Base-by-base conservation (phyloP, 2,113 vertebrate species). In the Chascanopsetta lugubris region DNA sequence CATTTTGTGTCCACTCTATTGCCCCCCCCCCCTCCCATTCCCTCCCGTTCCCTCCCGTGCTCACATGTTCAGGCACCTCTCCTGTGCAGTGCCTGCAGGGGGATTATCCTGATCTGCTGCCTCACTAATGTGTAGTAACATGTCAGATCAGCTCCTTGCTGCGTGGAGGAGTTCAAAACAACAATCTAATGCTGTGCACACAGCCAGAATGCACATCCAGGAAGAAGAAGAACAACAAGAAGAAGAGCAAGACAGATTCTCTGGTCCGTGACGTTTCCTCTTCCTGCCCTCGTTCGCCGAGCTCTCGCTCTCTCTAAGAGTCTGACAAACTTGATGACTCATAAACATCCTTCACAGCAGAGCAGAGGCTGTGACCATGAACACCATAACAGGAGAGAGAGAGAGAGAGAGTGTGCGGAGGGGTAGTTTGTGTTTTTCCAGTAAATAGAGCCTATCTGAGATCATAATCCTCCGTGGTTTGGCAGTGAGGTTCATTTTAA, bases 61-160 rank as follows among this genome's bases (percentile, higher is more conserved):
- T 15, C 56, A 80, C 81, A 82, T 83, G 86, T 88, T 88, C 82
- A 84, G 83, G 73, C 85, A 86, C 84, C 76, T 18, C 40, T 57
- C 29, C 8, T 66, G 40, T 77, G 63, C 62, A 81, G 20, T 64
- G 51, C 34, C 40, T 25, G 34, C 34, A 38, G 25, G 15, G 22
- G 58, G 57, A 69, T 61, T 46, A 47, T 2, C 67, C 4, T 45
- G 21, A 69, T 29, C 64, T 24, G 36, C 61, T 64, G 0, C 60
- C 30, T 40, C 54, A 25, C 0, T 62, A 67, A 73, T 74, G 65
- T 63, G 45, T 63, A 38, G 69, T 45, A 30, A 57, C 22, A 57
- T 72, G 17, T 45, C 40, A 61, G 5, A 70, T 56, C 17, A 60
- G 25, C 3, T 63, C 26, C 57, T 54, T 42, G 2, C 3, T 10